These are phyloP conservation scores for Megathymus violae DNA, from an alignment of 1,140 invertebrate species.

Conservation along the genomic window DNA sequence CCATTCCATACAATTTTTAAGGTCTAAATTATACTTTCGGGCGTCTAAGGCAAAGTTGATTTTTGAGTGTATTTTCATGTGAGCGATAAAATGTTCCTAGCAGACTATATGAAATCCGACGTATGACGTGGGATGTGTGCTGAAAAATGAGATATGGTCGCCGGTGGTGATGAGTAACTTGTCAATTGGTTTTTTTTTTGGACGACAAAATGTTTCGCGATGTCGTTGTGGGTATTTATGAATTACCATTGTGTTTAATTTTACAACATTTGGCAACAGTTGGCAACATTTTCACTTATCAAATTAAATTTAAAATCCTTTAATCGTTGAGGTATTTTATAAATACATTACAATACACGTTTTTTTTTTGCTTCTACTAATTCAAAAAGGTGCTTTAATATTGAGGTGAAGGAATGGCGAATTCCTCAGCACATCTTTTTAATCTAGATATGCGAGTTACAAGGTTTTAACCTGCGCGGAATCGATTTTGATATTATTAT, in stretches of 20 bases:
- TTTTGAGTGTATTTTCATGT: not conserved
- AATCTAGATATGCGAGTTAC: too few species aligned
- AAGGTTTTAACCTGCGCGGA: too few species aligned
- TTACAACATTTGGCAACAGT: too few species aligned
- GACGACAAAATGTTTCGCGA: not conserved
- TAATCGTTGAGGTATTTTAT: too few species aligned
- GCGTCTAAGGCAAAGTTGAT: not conserved
- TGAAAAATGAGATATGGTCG: constrained; percentile 41
- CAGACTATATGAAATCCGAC: constrained; percentile 28
- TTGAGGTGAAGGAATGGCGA: too few species aligned
- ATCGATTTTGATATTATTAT: too few species aligned
- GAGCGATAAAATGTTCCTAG: not conserved
- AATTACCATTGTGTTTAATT: not conserved
- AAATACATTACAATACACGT: too few species aligned
- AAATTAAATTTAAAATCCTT: too few species aligned
- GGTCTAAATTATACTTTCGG: not conserved
- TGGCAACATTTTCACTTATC: too few species aligned
- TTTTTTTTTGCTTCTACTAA: too few species aligned
- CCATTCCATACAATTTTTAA: constrained; percentile 3
- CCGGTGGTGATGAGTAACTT: constrained; percentile 25
- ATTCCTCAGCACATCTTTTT: too few species aligned
- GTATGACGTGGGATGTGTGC: constrained; percentile 39
- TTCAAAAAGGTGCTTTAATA: too few species aligned
- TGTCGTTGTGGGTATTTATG: not conserved
- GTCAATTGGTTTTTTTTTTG: constrained; percentile 1